These are phyloP conservation scores for Paralichthys olivaceus DNA, from an alignment of 2,113 vertebrate genomes.

Conservation along the genomic window DNA sequence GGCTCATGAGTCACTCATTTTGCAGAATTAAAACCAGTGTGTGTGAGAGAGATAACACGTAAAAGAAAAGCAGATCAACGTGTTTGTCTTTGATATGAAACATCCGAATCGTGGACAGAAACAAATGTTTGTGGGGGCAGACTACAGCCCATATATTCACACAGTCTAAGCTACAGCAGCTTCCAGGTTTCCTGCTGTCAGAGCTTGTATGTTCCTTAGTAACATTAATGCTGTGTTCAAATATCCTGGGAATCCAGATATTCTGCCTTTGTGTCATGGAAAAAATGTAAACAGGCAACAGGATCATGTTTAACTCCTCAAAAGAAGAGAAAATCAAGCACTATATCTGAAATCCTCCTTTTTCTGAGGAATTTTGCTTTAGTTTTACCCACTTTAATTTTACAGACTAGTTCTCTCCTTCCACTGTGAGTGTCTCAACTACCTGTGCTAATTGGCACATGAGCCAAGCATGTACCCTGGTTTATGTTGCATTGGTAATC, in stretches of 20 bases:
- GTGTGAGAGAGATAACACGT: slow-evolving; percentile 44
- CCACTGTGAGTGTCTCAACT: no score
- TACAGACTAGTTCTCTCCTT: no score
- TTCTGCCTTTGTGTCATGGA: no score
- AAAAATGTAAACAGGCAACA: no score
- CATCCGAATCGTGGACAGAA: slow-evolving; percentile 15
- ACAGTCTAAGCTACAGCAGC: not conserved
- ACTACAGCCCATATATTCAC: slow-evolving; percentile 16
- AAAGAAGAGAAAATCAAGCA: no score
- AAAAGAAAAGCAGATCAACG: slow-evolving; percentile 36
- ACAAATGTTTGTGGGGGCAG: slow-evolving; percentile 12
- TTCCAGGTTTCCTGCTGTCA: slow-evolving; percentile 17
- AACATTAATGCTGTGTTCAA: not conserved
- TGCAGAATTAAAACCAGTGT: slow-evolving; percentile 12
- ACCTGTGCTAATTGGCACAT: no score
- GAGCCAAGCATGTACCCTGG: no score
- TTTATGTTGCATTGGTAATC: not conserved
- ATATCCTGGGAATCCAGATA: no score
- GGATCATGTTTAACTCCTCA: no score
- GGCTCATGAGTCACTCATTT: slow-evolving; percentile 50
- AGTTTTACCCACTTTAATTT: no score
- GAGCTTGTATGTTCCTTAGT: not conserved
- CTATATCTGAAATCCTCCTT: no score
- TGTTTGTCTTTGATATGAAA: slow-evolving; percentile 53
- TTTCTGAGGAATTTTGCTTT: no score